Percentiles rank a stretch among this genome's conserved stretches.
These are phyloP conservation scores for Acanthurus lineatus DNA, from an alignment of 2,797 vertebrate genomes.

Conservation along the genomic window DNA sequence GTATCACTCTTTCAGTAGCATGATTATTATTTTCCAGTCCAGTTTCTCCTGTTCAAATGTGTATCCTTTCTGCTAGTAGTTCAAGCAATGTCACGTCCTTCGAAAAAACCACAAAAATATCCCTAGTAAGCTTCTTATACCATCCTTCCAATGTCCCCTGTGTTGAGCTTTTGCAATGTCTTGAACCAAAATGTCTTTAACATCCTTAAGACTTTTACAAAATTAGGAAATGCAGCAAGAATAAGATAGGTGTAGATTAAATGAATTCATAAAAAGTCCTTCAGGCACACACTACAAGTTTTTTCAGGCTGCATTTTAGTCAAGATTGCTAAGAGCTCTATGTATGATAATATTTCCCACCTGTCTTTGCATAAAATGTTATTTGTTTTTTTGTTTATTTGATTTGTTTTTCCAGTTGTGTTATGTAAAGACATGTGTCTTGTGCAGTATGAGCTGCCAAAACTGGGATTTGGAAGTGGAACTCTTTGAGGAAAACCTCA, in stretches of 20 bases:
- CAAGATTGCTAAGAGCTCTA: not conserved
- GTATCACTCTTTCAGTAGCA: too few species aligned
- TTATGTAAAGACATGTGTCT: too few species aligned
- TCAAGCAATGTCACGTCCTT: not conserved
- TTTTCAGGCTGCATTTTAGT: too few species aligned
- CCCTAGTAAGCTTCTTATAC: not conserved
- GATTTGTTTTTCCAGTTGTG: too few species aligned
- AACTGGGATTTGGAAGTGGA: too few species aligned
- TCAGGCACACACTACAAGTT: not conserved
- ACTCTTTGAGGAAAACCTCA: not conserved
- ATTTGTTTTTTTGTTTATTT: too few species aligned
- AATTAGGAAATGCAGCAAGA: not conserved
- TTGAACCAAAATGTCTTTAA: not conserved
- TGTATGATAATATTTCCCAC: not conserved
- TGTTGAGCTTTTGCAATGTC: not conserved
- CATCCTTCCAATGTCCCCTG: not conserved
- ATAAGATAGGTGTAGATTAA: too few species aligned
- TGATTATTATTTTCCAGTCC: not conserved
- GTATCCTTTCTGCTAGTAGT: not conserved
- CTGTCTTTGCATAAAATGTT: too few species aligned
- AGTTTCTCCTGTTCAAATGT: too few species aligned
- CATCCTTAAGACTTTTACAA: not conserved
- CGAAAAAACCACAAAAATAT: not conserved
- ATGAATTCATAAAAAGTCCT: not conserved
- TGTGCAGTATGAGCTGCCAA: too few species aligned